Base-by-base conservation (phyloP, 2,797 vertebrate genomes). In the Meriones psammophilus region DNA sequence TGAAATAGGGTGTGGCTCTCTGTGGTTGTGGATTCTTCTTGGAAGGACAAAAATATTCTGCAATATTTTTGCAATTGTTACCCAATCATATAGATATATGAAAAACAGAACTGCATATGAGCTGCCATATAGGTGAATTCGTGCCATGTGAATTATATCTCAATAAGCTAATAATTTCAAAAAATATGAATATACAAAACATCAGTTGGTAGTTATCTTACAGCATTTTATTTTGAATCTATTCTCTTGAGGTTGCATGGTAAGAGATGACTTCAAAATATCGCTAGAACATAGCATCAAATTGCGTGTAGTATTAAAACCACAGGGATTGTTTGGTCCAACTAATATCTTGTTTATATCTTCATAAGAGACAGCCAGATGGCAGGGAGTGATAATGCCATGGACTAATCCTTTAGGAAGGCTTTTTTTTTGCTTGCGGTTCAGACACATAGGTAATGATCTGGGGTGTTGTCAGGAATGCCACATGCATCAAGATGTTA, bases 371-470 rank as follows among this genome's bases (percentile, higher is more conserved):
- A 97, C 88, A 97, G 98, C 98, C 99, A 99, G 98, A 99, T 99
- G 99, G 98, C 97, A 97, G 97, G 97, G 95, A 96, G 98, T 17
- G 98, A 98, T 99, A 98, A 99, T 98, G 96, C 97, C 97, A 97
- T 93, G 80, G n/a, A 92, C 97, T 99, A 99, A 99, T 99, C 98
- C 98, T 97, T 98, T 98, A 97, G 97, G 97, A 98, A 98, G 98
- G 98, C 98, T 97, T 97, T 96, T 39, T 39, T 88, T 97, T 97
- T 42, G 98, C 97, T 98, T 98, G 97, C 98, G 98, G 97, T 98
- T 98, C 98, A 97, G 97, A 97, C 90, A 97, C 97, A 98, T 94
- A 96, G 92, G 95, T 96, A 94, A 97, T 89, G 68, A 92, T 97
- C 96, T 98, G 88, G 93, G 81, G n/a, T 93, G 89, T 92, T 97